phyloP scores from a whole-genome alignment of 2,888 invertebrate genomes.

The Nemotelus pantherinus region DNA sequence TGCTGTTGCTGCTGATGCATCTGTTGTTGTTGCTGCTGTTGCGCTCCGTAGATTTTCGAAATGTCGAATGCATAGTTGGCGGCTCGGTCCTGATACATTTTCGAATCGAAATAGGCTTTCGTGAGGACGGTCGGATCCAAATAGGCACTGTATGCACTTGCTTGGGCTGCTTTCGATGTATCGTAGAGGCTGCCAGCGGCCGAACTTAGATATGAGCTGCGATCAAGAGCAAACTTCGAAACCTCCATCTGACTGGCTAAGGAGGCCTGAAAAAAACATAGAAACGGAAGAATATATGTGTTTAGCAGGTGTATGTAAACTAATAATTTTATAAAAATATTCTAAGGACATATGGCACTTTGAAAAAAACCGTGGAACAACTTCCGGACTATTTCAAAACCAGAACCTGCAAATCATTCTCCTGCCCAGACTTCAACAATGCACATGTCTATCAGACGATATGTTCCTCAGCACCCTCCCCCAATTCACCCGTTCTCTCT shows the following conservation, averaged over 20 bases:
- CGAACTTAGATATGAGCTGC: slow-evolving; percentile 62
- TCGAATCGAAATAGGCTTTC: slow-evolving; percentile 65
- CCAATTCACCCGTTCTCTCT: not conserved
- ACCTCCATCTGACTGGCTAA: slow-evolving; percentile 62
- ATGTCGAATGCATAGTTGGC: slow-evolving; percentile 65
- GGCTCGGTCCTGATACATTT: slow-evolving; percentile 65
- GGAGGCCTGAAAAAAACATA: slow-evolving; percentile 41
- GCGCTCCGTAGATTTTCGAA: slow-evolving; percentile 63
- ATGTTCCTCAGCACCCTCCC: not conserved
- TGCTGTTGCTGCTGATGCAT: slow-evolving; percentile 61
- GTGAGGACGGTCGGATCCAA: slow-evolving; percentile 65
- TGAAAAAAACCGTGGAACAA: no score
- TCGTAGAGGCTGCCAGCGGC: slow-evolving; percentile 61
- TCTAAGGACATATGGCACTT: no score
- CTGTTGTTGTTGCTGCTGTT: slow-evolving; percentile 60
- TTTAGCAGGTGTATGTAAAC: not conserved
- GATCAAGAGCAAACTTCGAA: slow-evolving; percentile 64
- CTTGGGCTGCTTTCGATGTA: slow-evolving; percentile 59
- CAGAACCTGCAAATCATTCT: no score
- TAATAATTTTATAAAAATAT: not conserved
- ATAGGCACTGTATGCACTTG: slow-evolving; percentile 64
- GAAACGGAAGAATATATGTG: not conserved
- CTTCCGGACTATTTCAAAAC: no score
- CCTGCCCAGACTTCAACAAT: no score
- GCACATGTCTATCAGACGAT: not conserved